Base-by-base conservation (phyloP, 2,797 vertebrate species). In the Manis crassicaudata region DNA sequence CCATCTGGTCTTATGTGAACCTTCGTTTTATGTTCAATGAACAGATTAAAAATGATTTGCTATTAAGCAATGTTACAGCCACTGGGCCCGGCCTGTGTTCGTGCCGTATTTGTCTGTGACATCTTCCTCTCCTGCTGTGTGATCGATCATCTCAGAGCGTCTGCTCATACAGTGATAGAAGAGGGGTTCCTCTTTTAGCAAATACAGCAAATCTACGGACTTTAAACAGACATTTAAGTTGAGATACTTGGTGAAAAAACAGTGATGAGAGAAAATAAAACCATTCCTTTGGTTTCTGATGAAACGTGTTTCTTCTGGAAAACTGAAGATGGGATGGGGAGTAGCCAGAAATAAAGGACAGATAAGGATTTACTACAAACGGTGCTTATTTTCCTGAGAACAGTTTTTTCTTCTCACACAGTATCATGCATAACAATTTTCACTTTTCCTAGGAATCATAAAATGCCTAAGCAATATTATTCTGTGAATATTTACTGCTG, bases 111-210 rank as follows among this genome's bases (percentile, higher is more conserved):
- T 68, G 0, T 35, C 18, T 32, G 2, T 70, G 4, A 8, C 27
- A 23, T 72, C 18, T 4, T 0, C 0, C 0, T 27, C 12, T 79
- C 13, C 2, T 1, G 1, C 6, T 14, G 0, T 9, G 5, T 3
- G 11, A 23, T 12, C 16, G 8, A 23, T 12, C 16, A 17, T 18
- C 70, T 35, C 18, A 27, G 29, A 23, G 32, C 3, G 4, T 37
- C 20, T 50, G 14, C 14, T 62, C 29, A 21, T 35, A 35, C 20
- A 40, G 1, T 11, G 13, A 11, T 11, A 18, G 14, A 1, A 18
- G 5, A 0, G 12, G 56, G 10, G 12, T 3, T 75, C 7, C n/a
- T 29, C 11, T 56, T 13, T 6, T 46, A 65, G 29, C 16, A 81
- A 9, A 12, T 65, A 12, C 21, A 80, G 3, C 3, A 43, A 14